Percentiles rank a stretch among this genome's conserved stretches.
These are phyloP conservation scores for Tragelaphus imberbis DNA, from an alignment of 2,113 vertebrate species.

Conservation along the genomic window DNA sequence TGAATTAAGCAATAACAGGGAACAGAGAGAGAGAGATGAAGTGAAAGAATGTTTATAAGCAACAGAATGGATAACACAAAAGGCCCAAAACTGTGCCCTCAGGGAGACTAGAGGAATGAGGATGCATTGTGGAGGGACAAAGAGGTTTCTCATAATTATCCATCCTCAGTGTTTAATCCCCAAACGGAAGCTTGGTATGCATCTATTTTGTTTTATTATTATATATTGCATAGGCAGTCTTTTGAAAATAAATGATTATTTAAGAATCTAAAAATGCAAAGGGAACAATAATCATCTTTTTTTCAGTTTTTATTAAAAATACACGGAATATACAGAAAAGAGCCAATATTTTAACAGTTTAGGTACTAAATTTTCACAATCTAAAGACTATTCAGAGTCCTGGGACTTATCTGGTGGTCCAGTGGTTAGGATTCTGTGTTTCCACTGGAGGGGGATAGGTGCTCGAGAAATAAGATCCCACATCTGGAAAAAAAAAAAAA, in stretches of 20 bases:
- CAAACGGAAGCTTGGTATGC: neutral
- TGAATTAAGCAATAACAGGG: neutral
- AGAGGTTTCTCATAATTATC: neutral
- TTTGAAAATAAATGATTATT: neutral
- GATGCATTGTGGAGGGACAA: neutral
- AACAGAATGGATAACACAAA: neutral
- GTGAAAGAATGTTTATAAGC: neutral
- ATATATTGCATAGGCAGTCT: neutral
- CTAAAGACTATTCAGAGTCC: neutral
- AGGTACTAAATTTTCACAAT: neutral
- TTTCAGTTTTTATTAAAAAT: neutral
- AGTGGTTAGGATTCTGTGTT: neutral
- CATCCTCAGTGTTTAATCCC: neutral
- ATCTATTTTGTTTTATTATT: neutral
- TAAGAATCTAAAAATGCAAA: neutral
- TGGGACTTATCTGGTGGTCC: neutral
- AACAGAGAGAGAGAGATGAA: neutral
- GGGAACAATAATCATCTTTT: neutral
- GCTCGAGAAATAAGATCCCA: neutral
- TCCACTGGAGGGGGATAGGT: neutral
- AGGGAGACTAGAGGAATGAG: neutral
- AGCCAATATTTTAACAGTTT: neutral
- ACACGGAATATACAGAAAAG: neutral
- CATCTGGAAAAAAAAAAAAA: neutral
- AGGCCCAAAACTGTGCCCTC: neutral